Evolutionary conservation across 2,797 vertebrate genomes (phyloP).

Genomic region (Sebastes itinus): DNA sequence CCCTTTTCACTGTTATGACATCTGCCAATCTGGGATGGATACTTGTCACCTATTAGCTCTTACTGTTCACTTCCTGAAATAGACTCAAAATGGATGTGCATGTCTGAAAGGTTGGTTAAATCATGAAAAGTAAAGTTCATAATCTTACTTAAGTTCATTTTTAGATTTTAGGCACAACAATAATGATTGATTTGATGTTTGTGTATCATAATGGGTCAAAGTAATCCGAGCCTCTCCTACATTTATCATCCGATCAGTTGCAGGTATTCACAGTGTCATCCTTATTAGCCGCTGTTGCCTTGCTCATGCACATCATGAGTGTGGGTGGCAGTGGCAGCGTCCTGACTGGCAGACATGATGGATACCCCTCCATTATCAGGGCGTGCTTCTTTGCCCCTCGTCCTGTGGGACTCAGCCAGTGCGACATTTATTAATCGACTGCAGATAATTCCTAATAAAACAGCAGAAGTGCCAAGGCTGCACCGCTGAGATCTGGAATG

Average conservation of each 20-base stretch:
- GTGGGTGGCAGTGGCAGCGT: slow-evolving; percentile 37
- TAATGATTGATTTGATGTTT: slow-evolving; percentile 46
- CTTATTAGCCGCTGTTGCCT: slow-evolving; percentile 19
- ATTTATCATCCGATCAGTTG: slow-evolving; percentile 41
- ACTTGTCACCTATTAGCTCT: slow-evolving; percentile 17
- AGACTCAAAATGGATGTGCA: background rate
- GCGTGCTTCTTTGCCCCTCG: slow-evolving; percentile 51
- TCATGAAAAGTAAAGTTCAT: background rate
- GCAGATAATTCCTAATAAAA: slow-evolving; percentile 75
- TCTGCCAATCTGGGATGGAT: slow-evolving; percentile 19
- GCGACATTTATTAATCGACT: slow-evolving; percentile 75
- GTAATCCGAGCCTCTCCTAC: slow-evolving; percentile 5
- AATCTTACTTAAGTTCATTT: background rate
- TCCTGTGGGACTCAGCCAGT: slow-evolving; percentile 54
- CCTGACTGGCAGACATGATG: slow-evolving; percentile 71
- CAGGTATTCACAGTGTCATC: slow-evolving; percentile 33
- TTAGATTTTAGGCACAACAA: background rate
- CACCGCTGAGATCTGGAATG: slow-evolving; percentile 40
- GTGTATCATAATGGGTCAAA: slow-evolving; percentile 32
- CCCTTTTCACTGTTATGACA: slow-evolving; percentile 11
- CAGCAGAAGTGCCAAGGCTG: slow-evolving; percentile 53
- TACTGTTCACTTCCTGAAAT: slow-evolving; percentile 20
- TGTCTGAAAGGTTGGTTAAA: background rate
- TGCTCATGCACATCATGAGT: slow-evolving; percentile 10
- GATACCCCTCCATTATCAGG: slow-evolving; percentile 76